These are phyloP conservation scores for Pentalonia nigronervosa DNA, from an alignment of 1,140 invertebrate genomes.

Conservation along the genomic window DNA sequence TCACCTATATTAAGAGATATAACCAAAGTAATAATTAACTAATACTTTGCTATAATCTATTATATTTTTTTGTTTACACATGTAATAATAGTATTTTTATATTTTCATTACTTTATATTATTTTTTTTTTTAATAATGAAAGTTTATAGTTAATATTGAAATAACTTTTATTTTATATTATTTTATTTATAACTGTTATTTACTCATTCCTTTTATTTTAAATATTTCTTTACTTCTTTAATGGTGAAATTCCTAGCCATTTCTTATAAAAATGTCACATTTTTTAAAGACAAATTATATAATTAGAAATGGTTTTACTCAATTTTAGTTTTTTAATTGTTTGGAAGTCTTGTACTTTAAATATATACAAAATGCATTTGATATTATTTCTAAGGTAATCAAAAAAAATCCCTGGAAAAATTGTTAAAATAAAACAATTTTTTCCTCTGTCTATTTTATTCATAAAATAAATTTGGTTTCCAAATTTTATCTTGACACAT, in stretches of 20 bases:
- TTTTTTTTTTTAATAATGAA: neutral
- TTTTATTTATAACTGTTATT: neutral
- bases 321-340: neutral
- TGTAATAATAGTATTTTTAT: neutral
- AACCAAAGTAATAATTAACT: neutral
- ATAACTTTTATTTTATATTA: neutral
- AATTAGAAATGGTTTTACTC: neutral
- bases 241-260: neutral
- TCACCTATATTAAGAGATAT: neutral
- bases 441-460: neutral
- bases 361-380: neutral
- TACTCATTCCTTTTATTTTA: neutral
- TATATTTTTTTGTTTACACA: neutral
- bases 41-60: neutral
- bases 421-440: too few species aligned
- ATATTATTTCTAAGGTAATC: neutral
- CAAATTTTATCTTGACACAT: neutral
- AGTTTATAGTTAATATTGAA: neutral
- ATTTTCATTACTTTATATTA: neutral
- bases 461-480: neutral
- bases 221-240: neutral
- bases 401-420: neutral
- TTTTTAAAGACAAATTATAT: neutral
- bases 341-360: neutral
- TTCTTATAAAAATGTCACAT: neutral